A percentile compares a stretch with the other conserved stretches of the same genome.
phyloP scores from a whole-genome alignment of 2,113 vertebrate genomes.

The Xiphophorus couchianus region DNA sequence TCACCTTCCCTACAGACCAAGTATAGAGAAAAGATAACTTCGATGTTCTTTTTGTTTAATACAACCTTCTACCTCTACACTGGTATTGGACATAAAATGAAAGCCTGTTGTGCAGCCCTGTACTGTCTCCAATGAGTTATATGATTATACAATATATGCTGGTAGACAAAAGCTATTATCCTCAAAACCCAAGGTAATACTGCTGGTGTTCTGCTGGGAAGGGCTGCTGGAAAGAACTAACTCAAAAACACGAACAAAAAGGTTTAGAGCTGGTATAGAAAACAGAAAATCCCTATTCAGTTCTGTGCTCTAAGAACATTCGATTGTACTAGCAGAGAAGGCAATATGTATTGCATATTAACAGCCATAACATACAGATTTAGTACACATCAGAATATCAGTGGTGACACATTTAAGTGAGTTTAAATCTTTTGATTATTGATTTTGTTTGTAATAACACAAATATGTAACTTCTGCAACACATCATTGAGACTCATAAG shows the following conservation, averaged over 20 bases:
- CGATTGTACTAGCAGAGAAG: not conserved
- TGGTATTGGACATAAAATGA: conserved; percentile 32
- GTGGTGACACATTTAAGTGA: conserved; percentile 4
- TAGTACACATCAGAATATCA: conserved; percentile 4
- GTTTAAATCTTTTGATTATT: conserved; percentile 4
- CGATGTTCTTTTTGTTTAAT: conserved; percentile 39
- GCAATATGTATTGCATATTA: conserved; percentile 5
- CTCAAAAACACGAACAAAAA: conserved; percentile 1
- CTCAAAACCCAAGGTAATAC: conserved; percentile 29
- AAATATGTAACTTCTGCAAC: not conserved
- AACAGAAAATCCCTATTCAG: conserved; percentile 15
- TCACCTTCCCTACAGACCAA: conserved; percentile 27
- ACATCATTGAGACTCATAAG: not conserved
- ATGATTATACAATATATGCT: conserved; percentile 40
- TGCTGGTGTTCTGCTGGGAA: conserved; percentile 16
- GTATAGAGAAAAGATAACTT: conserved; percentile 13
- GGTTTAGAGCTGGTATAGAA: conserved; percentile 17
- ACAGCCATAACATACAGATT: conserved; percentile 7
- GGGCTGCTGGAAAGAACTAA: conserved; percentile 5
- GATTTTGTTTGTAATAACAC: not conserved
- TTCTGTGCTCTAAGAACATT: conserved; percentile 3
- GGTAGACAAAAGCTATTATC: conserved; percentile 56
- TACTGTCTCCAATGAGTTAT: conserved; percentile 42
- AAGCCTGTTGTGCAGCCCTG: conserved; percentile 37
- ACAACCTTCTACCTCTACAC: conserved; percentile 32